phyloP scores from a whole-genome alignment of 2,797 vertebrate genomes.

The Sebastolobus altivelis region DNA sequence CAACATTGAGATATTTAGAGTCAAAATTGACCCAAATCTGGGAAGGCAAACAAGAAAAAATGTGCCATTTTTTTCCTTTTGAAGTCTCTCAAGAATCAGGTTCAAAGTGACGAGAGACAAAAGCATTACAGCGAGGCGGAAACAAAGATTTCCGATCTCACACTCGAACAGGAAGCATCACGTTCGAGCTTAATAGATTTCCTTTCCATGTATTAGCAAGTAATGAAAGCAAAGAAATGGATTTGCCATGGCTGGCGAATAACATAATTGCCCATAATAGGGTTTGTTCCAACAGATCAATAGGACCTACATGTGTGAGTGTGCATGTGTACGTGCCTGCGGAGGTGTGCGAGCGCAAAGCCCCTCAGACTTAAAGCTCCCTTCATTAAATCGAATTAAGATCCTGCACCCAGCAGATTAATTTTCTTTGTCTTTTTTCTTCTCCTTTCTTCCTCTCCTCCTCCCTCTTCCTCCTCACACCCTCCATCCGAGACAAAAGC shows the following conservation, averaged over 20 bases:
- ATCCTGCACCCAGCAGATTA: constrained; percentile 84
- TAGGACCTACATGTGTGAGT: constrained; percentile 74
- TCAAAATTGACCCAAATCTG: constrained; percentile 5
- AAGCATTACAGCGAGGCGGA: constrained; percentile 63
- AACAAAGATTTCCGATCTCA: constrained; percentile 76
- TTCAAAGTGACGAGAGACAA: constrained; percentile 63
- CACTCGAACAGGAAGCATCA: constrained; percentile 78
- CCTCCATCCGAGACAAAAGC: constrained; percentile 75
- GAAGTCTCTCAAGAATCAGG: constrained; percentile 7
- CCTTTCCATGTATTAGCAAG: constrained; percentile 74
- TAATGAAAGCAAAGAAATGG: constrained; percentile 80
- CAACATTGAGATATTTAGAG: neutral
- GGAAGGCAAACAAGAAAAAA: constrained; percentile 29
- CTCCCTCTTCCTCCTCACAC: constrained; percentile 55
- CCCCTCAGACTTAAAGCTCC: constrained; percentile 75
- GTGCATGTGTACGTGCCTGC: constrained; percentile 62
- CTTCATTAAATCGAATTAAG: constrained; percentile 86
- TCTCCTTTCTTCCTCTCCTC: constrained; percentile 64
- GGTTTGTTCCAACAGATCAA: constrained; percentile 83
- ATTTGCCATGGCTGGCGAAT: constrained; percentile 79
- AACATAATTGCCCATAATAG: constrained; percentile 81
- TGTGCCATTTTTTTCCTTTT: constrained; percentile 29
- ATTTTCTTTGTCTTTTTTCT: constrained; percentile 76
- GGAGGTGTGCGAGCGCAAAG: constrained; percentile 73
- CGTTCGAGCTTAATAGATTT: constrained; percentile 79